Evolutionary conservation across 2,888 invertebrate species (phyloP).

Genomic region (Drosophila robusta): DNA sequence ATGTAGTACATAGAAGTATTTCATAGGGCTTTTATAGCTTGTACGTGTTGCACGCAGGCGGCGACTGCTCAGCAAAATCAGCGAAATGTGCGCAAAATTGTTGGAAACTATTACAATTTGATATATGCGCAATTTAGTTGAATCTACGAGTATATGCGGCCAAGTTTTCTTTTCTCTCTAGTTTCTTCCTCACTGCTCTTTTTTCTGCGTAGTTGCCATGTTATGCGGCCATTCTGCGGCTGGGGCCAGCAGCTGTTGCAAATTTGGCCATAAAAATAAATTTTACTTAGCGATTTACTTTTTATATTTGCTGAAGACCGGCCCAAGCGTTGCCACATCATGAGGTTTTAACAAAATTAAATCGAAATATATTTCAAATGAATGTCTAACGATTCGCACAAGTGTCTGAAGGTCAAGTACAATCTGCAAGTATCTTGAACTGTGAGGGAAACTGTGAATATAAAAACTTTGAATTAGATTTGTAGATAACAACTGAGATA

Average conservation of each 20-base stretch:
- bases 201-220: slow-evolving; percentile 46
- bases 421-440: slow-evolving; percentile 7
- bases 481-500: too few relatives aligned
- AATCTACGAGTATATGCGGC: slow-evolving; percentile 63
- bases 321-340: slow-evolving; percentile 18
- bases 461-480: neutral
- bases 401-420: slow-evolving; percentile 46
- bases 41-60: slow-evolving; percentile 68
- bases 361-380: slow-evolving; percentile 46
- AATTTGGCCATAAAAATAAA: slow-evolving; percentile 70
- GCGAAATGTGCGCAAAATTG: slow-evolving; percentile 71
- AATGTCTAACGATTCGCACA: slow-evolving; percentile 29
- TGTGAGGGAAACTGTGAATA: neutral
- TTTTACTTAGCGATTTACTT: slow-evolving; percentile 69
- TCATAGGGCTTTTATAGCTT: slow-evolving; percentile 56
- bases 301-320: slow-evolving; percentile 34
- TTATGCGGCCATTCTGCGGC: slow-evolving; percentile 69
- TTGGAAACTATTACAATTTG: slow-evolving; percentile 74
- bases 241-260: slow-evolving; percentile 67
- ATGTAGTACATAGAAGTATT: slow-evolving; percentile 36
- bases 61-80: slow-evolving; percentile 49
- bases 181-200: neutral
- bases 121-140: slow-evolving; percentile 74
- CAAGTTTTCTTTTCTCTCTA: slow-evolving; percentile 33
- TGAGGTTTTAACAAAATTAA: slow-evolving; percentile 68